phyloP scores from a whole-genome alignment of 2,113 vertebrate species.

The Pelobates fuscus region DNA sequence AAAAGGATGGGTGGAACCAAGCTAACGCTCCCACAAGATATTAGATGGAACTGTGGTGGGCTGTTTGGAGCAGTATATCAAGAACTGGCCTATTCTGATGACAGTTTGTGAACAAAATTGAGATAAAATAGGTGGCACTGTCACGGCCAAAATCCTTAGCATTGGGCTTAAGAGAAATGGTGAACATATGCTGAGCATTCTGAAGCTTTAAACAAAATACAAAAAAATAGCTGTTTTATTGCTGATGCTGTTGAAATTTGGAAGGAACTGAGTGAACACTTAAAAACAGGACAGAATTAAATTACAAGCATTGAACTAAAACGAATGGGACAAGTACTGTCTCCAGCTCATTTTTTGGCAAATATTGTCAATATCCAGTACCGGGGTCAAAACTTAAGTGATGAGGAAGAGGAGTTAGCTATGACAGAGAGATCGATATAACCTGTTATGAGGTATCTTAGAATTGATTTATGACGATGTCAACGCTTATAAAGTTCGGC shows the following conservation, averaged over 20 bases:
- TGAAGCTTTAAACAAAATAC: constrained; percentile 15
- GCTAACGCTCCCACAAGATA: background rate
- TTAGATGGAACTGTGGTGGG: constrained; percentile 4
- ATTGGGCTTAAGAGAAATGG: background rate
- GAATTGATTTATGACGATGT: no score
- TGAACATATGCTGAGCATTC: constrained; percentile 17
- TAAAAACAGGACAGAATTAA: background rate
- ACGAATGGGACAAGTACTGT: no score
- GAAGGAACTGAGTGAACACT: background rate
- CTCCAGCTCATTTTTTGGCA: no score
- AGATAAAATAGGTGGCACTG: background rate
- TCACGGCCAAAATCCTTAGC: background rate
- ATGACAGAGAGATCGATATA: no score
- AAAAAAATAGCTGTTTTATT: constrained; percentile 19
- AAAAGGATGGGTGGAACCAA: constrained; percentile 22
- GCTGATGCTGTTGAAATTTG: constrained; percentile 8
- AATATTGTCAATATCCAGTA: no score
- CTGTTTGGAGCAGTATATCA: constrained; percentile 2
- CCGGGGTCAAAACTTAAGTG: background rate
- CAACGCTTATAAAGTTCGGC: no score
- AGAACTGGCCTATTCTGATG: background rate
- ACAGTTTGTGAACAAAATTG: background rate
- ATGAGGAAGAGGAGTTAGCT: constrained; percentile 3
- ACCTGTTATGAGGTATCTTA: no score
- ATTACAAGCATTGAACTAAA: background rate